Evolutionary conservation across 2,797 vertebrate species (phyloP).

Genomic region (Neomorphus geoffroyi): DNA sequence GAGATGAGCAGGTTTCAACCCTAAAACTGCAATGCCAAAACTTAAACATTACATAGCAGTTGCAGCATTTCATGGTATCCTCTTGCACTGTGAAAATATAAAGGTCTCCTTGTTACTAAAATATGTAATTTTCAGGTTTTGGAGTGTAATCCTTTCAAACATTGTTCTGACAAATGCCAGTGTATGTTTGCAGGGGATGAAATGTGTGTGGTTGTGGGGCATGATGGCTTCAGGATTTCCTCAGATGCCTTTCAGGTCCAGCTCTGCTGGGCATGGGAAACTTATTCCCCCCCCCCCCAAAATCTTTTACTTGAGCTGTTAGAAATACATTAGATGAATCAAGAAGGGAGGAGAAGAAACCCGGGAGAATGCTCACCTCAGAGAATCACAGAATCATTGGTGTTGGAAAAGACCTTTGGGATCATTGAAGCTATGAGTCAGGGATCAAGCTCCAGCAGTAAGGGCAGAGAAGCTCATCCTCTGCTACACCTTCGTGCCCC

Average conservation of each 20-base stretch:
- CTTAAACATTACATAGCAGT: neutral
- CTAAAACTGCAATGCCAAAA: rapidly evolving
- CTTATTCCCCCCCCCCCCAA: neutral
- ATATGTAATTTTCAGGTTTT: neutral
- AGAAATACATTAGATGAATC: neutral
- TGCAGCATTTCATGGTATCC: neutral
- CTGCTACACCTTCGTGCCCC: neutral
- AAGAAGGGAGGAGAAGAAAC: neutral
- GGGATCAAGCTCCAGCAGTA: neutral
- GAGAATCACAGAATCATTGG: no score
- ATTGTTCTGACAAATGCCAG: neutral
- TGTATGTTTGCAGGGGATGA: neutral
- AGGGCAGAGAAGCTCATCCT: neutral
- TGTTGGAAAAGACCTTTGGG: no score
- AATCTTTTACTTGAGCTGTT: neutral
- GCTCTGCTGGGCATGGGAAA: neutral
- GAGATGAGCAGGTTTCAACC: neutral
- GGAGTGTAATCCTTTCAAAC: neutral
- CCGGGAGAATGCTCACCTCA: neutral
- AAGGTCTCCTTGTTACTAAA: neutral
- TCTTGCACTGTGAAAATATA: neutral
- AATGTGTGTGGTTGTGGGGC: rapidly evolving
- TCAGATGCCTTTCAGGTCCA: neutral
- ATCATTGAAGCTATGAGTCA: neutral
- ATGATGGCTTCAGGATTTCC: neutral